phyloP scores from a whole-genome alignment of 2,113 vertebrate genomes.

The Oncorhynchus mykiss region DNA sequence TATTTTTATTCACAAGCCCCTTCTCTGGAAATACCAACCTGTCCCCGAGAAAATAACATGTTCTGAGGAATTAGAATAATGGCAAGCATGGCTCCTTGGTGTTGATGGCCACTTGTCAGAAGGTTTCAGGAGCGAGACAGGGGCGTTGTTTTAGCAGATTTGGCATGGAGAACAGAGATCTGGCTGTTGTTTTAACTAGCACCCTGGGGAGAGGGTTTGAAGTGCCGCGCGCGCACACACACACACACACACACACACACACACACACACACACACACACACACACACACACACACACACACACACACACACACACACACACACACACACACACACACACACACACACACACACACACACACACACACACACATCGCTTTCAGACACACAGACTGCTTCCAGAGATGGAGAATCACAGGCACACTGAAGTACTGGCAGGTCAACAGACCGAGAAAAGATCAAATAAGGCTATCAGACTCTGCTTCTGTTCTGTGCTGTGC shows the following conservation, averaged over 20 bases:
- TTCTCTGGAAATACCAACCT: conserved; percentile 53
- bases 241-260: background rate
- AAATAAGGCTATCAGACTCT: background rate
- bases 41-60: conserved; percentile 38
- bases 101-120: conserved; percentile 49
- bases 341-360: background rate
- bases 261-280: background rate
- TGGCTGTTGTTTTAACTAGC: conserved; percentile 46
- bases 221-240: background rate
- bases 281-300: background rate
- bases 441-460: background rate
- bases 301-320: background rate
- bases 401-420: background rate
- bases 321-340: background rate
- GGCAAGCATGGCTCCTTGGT: conserved; percentile 21
- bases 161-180: conserved; percentile 40
- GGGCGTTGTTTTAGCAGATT: conserved; percentile 59
- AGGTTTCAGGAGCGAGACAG: conserved; percentile 41
- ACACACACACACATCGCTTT: too few relatives aligned
- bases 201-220: conserved; percentile 17
- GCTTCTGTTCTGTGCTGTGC: background rate
- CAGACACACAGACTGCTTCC: background rate
- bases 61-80: conserved; percentile 18
- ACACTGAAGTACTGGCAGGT: too few relatives aligned
- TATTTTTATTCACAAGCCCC: conserved; percentile 48